phyloP scores from a whole-genome alignment of 2,888 invertebrate genomes.

The Mycogona germanica region DNA sequence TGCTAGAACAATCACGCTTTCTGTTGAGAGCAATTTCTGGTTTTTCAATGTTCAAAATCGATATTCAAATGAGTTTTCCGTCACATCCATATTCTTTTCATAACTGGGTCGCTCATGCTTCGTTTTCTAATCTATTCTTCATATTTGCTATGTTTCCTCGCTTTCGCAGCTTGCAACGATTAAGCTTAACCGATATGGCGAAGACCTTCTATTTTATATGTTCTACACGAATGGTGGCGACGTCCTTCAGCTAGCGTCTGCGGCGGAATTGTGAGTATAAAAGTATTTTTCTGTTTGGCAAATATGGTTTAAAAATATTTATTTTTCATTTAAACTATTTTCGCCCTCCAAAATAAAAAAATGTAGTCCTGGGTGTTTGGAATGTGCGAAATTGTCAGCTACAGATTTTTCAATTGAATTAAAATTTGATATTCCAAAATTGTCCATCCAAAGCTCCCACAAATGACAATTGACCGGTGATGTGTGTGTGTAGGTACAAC shows the following conservation, averaged over 20 bases:
- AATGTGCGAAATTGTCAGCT: too few relatives aligned
- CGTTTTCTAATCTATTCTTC: neutral
- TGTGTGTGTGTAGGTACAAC: constrained; percentile 57
- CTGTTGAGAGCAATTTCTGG: too few relatives aligned
- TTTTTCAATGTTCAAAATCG: too few relatives aligned
- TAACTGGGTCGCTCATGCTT: neutral
- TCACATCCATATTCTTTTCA: too few relatives aligned
- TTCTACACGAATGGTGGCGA: constrained; percentile 99
- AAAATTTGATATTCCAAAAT: too few relatives aligned
- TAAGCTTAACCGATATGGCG: constrained; percentile 93
- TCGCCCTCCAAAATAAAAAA: too few relatives aligned
- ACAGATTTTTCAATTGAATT: too few relatives aligned
- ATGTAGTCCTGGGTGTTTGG: too few relatives aligned
- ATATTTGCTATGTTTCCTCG: constrained; percentile 11
- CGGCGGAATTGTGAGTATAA: constrained; percentile 79
- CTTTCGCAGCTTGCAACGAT: constrained; percentile 66
- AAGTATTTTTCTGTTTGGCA: neutral
- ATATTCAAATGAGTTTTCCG: too few relatives aligned
- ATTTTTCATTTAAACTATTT: neutral
- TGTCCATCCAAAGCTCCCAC: too few relatives aligned
- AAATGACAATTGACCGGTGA: neutral
- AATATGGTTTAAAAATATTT: neutral
- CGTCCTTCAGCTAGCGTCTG: constrained; percentile 93
- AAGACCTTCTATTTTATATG: constrained; percentile 97
- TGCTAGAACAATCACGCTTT: too few relatives aligned